Conservation (phyloP, 1,140 invertebrate genomes). For the Drosophila albomicans region DNA sequence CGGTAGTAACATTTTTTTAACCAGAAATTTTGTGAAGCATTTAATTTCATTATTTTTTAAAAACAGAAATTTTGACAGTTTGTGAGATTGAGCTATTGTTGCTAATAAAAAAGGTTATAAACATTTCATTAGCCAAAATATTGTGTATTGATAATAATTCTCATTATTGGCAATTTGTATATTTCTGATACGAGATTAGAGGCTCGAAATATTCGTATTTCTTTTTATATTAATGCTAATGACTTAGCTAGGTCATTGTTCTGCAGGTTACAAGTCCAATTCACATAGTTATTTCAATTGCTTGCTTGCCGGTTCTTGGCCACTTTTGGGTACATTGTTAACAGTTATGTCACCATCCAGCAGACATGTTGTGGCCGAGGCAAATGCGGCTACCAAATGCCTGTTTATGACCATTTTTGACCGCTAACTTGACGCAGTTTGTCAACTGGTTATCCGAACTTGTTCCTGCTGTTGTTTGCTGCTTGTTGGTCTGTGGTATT, state of each 20-base stretch:
- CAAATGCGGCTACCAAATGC: slow-evolving; percentile 44
- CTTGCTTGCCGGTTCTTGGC: slow-evolving; percentile 42
- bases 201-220: too few species aligned
- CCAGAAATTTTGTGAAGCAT: too few species aligned
- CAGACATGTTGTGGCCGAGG: slow-evolving; percentile 27
- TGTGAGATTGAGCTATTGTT: too few species aligned
- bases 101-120: too few species aligned
- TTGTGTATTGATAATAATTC: neutral
- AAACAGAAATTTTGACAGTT: too few species aligned
- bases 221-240: neutral
- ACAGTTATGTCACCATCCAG: slow-evolving; percentile 70
- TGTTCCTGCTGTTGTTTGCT: slow-evolving; percentile 33
- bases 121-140: too few species aligned
- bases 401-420: slow-evolving; percentile 65
- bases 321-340: slow-evolving; percentile 20
- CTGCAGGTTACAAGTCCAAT: neutral
- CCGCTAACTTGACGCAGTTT: slow-evolving; percentile 61
- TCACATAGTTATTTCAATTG: neutral
- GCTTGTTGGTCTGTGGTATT: slow-evolving; percentile 10
- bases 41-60: too few species aligned
- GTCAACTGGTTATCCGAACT: slow-evolving; percentile 62
- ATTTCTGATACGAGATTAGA: neutral
- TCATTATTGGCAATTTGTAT: neutral
- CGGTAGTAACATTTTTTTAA: too few species aligned
- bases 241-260: neutral